These are phyloP conservation scores for Cephalophus harveyi DNA, from an alignment of 2,113 vertebrate species.

Conservation along the genomic window DNA sequence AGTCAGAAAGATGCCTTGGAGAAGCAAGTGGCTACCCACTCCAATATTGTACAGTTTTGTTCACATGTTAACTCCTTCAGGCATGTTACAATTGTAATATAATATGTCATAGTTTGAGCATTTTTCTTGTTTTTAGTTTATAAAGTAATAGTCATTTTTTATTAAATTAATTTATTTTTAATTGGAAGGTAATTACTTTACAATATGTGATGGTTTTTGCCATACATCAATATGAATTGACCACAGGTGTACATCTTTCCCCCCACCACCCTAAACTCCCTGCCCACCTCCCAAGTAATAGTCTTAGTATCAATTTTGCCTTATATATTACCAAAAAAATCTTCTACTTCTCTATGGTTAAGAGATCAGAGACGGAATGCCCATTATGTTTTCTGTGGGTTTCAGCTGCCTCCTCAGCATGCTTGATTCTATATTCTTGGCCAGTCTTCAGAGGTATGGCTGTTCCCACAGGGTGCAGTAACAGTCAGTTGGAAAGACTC, in stretches of 20 bases:
- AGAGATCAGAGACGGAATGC: not conserved
- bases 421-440: not conserved
- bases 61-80: not conserved
- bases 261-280: not conserved
- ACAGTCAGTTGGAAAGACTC: not conserved
- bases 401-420: not conserved
- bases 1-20: not conserved
- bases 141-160: not conserved
- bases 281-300: not conserved
- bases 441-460: not conserved
- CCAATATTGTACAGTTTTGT: not conserved
- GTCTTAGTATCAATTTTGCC: not conserved
- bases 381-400: not conserved
- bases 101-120: not conserved
- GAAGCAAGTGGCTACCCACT: not conserved
- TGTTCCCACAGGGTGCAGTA: not conserved
- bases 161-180: not conserved
- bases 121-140: slow-evolving; percentile 4
- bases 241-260: not conserved
- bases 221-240: not conserved
- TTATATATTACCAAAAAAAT: not conserved
- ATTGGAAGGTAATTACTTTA: not conserved
- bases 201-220: not conserved
- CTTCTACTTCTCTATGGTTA: not conserved
- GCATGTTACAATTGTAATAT: not conserved